Evolutionary conservation across 2,113 vertebrate species (phyloP).

Genomic region (Galemys pyrenaicus): DNA sequence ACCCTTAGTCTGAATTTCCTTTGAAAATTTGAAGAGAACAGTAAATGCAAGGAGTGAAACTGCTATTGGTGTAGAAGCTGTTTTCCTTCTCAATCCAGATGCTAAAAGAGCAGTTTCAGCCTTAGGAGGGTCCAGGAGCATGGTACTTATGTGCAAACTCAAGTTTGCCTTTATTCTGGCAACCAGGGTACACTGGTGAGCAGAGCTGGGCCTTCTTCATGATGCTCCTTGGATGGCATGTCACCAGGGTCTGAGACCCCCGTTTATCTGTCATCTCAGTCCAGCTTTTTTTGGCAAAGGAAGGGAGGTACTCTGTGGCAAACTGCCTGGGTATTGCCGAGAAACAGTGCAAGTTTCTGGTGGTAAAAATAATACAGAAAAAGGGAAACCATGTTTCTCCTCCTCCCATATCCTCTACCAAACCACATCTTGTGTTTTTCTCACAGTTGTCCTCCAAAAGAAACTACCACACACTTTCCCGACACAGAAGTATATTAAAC

Average conservation of each 20-base stretch:
- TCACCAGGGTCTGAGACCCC: not conserved
- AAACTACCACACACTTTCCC: not conserved
- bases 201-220: not conserved
- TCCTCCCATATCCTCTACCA: not conserved
- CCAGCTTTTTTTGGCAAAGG: not conserved
- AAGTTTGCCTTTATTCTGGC: not conserved
- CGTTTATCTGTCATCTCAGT: not conserved
- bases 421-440: not conserved
- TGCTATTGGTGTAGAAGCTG: not conserved
- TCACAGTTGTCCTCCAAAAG: not conserved
- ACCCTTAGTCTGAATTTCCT: not conserved
- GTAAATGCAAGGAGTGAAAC: not conserved
- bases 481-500: not conserved
- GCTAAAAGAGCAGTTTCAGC: not conserved
- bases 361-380: not conserved
- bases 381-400: not conserved
- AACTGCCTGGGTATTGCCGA: not conserved
- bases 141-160: not conserved
- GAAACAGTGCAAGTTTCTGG: not conserved
- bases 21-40: not conserved
- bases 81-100: not conserved
- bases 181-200: slow-evolving; percentile 40
- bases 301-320: not conserved
- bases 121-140: not conserved
- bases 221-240: slow-evolving; percentile 7